Evolutionary conservation across 2,797 vertebrate species (phyloP), one percentile per base, ranked within the genome.

Genomic region (Scomberomorus guttatus): DNA sequence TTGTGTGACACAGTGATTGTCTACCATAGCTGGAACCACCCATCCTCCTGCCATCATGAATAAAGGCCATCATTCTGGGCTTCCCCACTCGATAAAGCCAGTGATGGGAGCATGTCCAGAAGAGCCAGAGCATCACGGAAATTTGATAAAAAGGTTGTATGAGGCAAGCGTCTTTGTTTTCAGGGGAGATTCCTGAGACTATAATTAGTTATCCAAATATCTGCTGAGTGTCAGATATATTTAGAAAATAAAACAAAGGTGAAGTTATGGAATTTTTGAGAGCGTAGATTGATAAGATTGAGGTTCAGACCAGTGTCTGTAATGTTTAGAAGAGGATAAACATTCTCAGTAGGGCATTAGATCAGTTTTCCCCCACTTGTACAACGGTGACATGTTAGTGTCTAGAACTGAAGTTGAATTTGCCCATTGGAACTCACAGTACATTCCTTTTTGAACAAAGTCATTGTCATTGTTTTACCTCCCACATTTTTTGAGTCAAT

Each of bases 271-370:
- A 90, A 88, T 83, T 63, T 81, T 63, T 81, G 78, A 83, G 69
- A n/a, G 29, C 0, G 12, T 14, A 8, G 82, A 79, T 48, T 81
- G 86, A 88, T 88, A 80, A 77, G 39, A 79, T 54, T 11, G 14
- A 66, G 61, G 59, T 73, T 55, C 0, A 17, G 66, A 14, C n/a
- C 39, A 1, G 69, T 56, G 44, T 63, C 66, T 86, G 48, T 27
- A 25, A 17, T 87, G 90, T 91, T 91, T 91, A 85, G 66, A 58
- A 74, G 32, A 80, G 42, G 63, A 91, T 88, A 88, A 90, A 91
- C 84, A 85, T 76, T 83, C 69, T 79, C 39, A 59, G 61, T 13
- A 39, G 77, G 64, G 48, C 57, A 63, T 76, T 80, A 70, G 73
- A 84, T 86, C 66, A 68, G 39, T 51, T 76, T 50, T 57, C 42